Base-by-base conservation (phyloP, 2,113 vertebrate genomes). In the Xiphophorus maculatus region DNA sequence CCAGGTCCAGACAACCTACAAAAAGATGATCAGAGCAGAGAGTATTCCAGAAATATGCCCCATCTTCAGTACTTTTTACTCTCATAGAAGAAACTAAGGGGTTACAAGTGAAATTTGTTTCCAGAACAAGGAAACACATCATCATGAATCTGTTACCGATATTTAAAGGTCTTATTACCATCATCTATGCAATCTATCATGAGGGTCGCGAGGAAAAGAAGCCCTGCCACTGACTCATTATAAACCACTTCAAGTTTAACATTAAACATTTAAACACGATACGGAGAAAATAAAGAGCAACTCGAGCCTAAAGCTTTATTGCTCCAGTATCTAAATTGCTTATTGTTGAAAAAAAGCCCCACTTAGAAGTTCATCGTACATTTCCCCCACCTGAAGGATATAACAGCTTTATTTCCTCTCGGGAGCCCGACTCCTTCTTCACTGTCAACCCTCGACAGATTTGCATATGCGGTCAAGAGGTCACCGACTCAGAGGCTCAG, bases 401-500 rank as follows among this genome's bases (percentile, higher is more conserved):
- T 28, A 82, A 75, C 73, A 65, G 72, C 86, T 82, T 87, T 73
- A 85, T 84, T 86, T 81, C 78, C 68, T 88, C 88, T 71, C 13
- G 44, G 75, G 79, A 83, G 76, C 69, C 70, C 37, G 11, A 74
- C 81, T 75, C 51, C 77, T 73, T 85, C 85, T 75, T 84, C 80
- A 35, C 84, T 82, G 88, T 85, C 86, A 83, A 69, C 74, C 66
- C 62, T 60, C 15, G 10, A 71, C 32, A 27, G 4, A 92, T 93
- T 93, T 91, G 86, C 89, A 92, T 93, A 84, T 1, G 6, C 32
- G 79, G 88, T 88, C 84, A 82, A 80, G 84, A 80, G 90, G 87
- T 93, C 88, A 83, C 64, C 76, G 82, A 92, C 74, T 84, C 81
- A 63, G 81, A 60, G 5, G 81, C 82, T 58, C 25, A 72, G 76